Conservation (phyloP, 2,888 invertebrate genomes). For the Leptarthrus brevirostris region DNA sequence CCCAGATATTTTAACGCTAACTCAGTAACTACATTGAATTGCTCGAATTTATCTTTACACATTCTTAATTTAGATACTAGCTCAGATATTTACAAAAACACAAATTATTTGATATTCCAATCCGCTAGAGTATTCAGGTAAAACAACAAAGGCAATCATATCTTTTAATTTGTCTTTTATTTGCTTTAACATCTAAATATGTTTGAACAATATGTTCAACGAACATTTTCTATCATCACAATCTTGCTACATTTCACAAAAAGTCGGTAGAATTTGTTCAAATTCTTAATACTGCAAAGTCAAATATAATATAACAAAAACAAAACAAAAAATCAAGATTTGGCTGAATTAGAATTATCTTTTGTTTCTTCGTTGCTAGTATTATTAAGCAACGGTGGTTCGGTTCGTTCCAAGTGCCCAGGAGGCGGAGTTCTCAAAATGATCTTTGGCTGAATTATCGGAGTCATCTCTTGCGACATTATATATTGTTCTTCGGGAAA, state of each 20-base stretch:
- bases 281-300: conserved; percentile 32
- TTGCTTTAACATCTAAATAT: not conserved
- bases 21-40: too few relatives aligned
- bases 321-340: not conserved
- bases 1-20: too few relatives aligned
- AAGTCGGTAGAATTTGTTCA: conserved; percentile 42
- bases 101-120: too few relatives aligned
- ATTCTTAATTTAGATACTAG: too few relatives aligned
- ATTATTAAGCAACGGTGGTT: conserved; percentile 25
- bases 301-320: not conserved
- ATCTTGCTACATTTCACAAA: not conserved
- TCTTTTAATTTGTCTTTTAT: not conserved
- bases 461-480: conserved; percentile 66
- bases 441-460: conserved; percentile 55
- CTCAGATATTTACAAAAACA: too few relatives aligned
- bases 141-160: not conserved
- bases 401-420: conserved; percentile 37
- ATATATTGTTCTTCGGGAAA: conserved; percentile 69
- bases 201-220: conserved; percentile 47
- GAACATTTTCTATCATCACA: not conserved
- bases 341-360: conserved; percentile 12
- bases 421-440: conserved; percentile 55
- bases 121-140: too few relatives aligned
- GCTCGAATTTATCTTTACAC: too few relatives aligned
- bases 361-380: conserved; percentile 12